Percentiles rank a stretch among this genome's conserved stretches.
phyloP scores from a whole-genome alignment of 2,888 invertebrate genomes.

The Tenthredo scrophulariae region DNA sequence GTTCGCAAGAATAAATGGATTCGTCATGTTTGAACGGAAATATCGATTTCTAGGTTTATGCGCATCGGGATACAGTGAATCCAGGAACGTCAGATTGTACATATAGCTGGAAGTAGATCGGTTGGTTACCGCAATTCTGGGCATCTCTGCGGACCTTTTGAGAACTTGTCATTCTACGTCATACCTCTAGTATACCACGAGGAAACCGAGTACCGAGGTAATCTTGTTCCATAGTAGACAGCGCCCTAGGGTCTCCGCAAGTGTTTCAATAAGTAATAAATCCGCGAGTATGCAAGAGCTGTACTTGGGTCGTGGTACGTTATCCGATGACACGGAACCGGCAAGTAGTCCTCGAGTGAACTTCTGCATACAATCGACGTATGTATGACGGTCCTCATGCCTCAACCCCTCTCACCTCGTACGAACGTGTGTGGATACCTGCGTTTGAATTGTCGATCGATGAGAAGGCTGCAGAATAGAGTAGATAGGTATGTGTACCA shows the following conservation, averaged over 20 bases:
- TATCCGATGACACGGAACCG: constrained; percentile 42
- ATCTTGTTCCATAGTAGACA: constrained; percentile 30
- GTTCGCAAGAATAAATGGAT: not conserved
- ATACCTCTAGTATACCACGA: constrained; percentile 11
- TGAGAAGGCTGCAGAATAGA: not conserved
- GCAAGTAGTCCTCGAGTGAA: constrained; percentile 40
- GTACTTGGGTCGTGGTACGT: constrained; percentile 5
- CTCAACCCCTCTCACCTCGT: not conserved
- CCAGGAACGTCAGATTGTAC: constrained; percentile 11
- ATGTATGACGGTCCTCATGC: constrained; percentile 12
- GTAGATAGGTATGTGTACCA: not conserved
- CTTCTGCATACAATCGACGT: constrained; percentile 28
- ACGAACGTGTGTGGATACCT: constrained; percentile 10
- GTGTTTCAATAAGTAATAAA: constrained; percentile 50
- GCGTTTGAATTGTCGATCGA: constrained; percentile 34
- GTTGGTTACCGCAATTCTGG: not conserved
- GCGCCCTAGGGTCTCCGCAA: not conserved
- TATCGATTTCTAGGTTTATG: not conserved
- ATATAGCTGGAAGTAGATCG: not conserved
- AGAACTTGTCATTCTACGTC: constrained; percentile 36
- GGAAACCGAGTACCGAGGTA: constrained; percentile 11
- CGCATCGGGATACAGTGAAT: not conserved
- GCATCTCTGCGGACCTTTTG: constrained; percentile 35
- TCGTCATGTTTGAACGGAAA: constrained; percentile 21
- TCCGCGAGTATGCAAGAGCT: constrained; percentile 29